These are phyloP conservation scores for Hemithea aestivaria DNA, from an alignment of 2,888 invertebrate species.

Conservation along the genomic window DNA sequence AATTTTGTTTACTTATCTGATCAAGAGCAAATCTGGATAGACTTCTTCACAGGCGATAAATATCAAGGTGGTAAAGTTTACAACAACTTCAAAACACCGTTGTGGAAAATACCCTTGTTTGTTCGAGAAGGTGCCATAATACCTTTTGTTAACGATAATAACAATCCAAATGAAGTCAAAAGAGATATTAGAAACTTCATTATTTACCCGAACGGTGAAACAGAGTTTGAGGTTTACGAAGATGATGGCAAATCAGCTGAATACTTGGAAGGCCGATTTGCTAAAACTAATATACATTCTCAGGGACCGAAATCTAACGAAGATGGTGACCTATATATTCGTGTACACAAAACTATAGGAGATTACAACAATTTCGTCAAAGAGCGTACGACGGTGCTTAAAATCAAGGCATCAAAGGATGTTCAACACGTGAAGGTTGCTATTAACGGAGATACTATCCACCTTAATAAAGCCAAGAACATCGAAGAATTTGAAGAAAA, in stretches of 20 bases:
- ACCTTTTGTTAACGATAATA: conserved; percentile 63
- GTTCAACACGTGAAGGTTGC: conserved; percentile 45
- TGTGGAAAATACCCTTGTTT: conserved; percentile 69
- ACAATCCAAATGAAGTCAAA: conserved; percentile 57
- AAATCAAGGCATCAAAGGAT: conserved; percentile 49
- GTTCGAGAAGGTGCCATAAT: conserved; percentile 64
- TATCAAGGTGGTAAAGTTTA: conserved; percentile 64
- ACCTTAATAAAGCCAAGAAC: conserved; percentile 39
- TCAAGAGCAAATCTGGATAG: conserved; percentile 59
- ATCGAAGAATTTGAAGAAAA: conserved; percentile 45
- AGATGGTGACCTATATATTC: conserved; percentile 44
- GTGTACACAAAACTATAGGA: conserved; percentile 53
- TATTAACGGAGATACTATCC: conserved; percentile 44
- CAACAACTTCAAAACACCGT: conserved; percentile 50
- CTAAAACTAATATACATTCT: conserved; percentile 47
- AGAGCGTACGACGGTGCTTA: conserved; percentile 52
- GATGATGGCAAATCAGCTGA: conserved; percentile 60
- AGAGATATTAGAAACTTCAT: conserved; percentile 51
- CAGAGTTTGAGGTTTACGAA: conserved; percentile 56
- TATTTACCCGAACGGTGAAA: conserved; percentile 53
- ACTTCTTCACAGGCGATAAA: conserved; percentile 61
- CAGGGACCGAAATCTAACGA: conserved; percentile 42
- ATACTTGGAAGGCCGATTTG: conserved; percentile 46
- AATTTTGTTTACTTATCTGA: conserved; percentile 59
- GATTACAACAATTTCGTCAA: conserved; percentile 48